Evolutionary conservation across 2,113 vertebrate species (phyloP).

Genomic region (Sisor rabdophorus): DNA sequence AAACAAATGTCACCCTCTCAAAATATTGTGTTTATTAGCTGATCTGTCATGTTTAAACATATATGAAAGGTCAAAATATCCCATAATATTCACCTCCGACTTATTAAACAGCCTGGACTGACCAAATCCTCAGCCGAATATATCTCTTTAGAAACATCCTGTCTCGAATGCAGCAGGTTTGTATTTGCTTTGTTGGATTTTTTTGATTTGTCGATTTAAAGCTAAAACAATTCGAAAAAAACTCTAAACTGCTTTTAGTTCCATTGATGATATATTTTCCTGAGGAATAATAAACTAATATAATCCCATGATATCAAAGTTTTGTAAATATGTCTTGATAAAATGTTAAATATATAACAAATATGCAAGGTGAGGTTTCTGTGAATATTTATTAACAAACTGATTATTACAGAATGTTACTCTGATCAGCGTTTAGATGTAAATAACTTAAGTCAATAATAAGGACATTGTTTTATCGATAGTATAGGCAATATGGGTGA

Average conservation of each 20-base stretch:
- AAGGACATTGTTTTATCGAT: neutral
- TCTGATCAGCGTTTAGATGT: neutral
- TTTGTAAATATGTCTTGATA: neutral
- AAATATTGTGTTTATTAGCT: neutral
- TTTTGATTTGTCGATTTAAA: neutral
- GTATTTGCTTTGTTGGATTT: neutral
- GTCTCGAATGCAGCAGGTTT: neutral
- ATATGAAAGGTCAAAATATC: neutral
- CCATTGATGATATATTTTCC: neutral
- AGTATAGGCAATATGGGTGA: slow-evolving; percentile 15
- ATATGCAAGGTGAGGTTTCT: neutral
- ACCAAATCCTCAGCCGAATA: neutral
- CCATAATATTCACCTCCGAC: neutral
- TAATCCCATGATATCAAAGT: neutral
- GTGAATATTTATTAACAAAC: slow-evolving; percentile 32
- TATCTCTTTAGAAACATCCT: neutral
- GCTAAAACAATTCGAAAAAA: neutral
- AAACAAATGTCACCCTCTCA: neutral
- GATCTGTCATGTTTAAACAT: neutral
- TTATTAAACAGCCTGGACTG: neutral
- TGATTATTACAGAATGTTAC: slow-evolving; percentile 20
- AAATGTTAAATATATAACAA: neutral
- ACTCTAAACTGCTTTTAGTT: neutral
- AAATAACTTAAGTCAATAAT: slow-evolving; percentile 20
- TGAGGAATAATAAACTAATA: no score